Percentiles rank a stretch among this genome's conserved stretches.
These are phyloP conservation scores for Musca vetustissima DNA, from an alignment of 1,140 invertebrate genomes.

Conservation along the genomic window DNA sequence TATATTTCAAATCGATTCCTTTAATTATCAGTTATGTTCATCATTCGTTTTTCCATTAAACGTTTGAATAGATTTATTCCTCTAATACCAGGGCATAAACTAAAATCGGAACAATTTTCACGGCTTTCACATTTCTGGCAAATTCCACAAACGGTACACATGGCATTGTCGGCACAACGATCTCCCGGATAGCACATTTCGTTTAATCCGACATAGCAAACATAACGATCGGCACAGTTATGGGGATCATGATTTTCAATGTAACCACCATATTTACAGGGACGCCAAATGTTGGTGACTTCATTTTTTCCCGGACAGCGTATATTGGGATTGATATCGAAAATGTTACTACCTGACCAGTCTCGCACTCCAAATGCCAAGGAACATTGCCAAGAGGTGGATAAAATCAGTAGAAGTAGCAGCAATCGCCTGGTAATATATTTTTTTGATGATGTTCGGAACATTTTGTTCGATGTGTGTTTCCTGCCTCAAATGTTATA, in stretches of 20 bases:
- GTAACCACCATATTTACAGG: conserved; percentile 10
- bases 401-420: neutral
- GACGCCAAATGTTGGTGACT: conserved; percentile 3
- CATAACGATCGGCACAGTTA: conserved; percentile 19
- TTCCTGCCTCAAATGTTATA: too few species aligned
- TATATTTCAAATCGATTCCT: too few species aligned
- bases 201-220: conserved; percentile 12
- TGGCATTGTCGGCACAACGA: conserved; percentile 9
- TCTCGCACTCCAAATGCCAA: neutral
- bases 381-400: neutral
- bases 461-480: too few species aligned
- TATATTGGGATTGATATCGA: neutral
- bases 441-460: too few species aligned
- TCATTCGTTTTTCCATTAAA: neutral
- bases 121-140: conserved; percentile 16
- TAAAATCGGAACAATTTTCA: conserved; percentile 12
- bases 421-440: too few species aligned
- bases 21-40: neutral
- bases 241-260: conserved; percentile 3
- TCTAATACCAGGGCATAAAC: neutral
- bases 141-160: conserved; percentile 7
- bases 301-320: conserved; percentile 10
- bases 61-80: conserved; percentile 5
- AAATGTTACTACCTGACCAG: neutral
- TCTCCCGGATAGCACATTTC: neutral